A percentile compares a stretch with the other conserved stretches of the same genome.
Evolutionary conservation across 1,140 invertebrate genomes (phyloP).

Genomic region (Popillia japonica): DNA sequence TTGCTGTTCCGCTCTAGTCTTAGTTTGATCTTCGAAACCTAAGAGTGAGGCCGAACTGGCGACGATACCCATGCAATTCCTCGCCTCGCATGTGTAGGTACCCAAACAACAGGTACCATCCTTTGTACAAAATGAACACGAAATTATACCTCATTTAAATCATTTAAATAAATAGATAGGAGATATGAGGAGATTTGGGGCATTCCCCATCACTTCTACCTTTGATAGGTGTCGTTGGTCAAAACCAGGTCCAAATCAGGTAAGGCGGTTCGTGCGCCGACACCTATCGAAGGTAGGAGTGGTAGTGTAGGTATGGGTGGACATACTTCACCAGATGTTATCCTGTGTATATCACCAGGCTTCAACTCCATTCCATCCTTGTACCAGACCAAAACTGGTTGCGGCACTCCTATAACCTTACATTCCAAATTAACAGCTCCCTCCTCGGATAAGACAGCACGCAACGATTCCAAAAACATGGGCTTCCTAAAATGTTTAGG

Average conservation of each 20-base stretch:
- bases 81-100: constrained; percentile 92
- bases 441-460: constrained; percentile 85
- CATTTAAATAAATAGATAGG: no score
- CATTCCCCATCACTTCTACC: no score
- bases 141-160: neutral
- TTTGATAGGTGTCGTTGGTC: no score
- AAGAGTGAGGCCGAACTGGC: constrained; percentile 86
- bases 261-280: no score
- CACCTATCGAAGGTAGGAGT: no score
- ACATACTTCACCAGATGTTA: constrained; percentile 78
- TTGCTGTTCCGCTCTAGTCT: constrained; percentile 63
- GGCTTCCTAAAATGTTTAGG: constrained; percentile 89
- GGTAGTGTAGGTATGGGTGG: no score
- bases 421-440: constrained; percentile 91
- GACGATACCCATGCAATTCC: constrained; percentile 91
- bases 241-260: no score
- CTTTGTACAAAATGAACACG: constrained; percentile 42
- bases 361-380: constrained; percentile 90
- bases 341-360: constrained; percentile 89
- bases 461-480: constrained; percentile 82
- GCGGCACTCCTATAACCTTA: constrained; percentile 92
- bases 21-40: constrained; percentile 81
- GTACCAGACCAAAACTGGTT: constrained; percentile 88
- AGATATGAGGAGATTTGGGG: no score
- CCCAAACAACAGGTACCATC: constrained; percentile 90